A percentile compares a stretch with the other conserved stretches of the same genome.
phyloP scores from a whole-genome alignment of 1,140 invertebrate genomes.

The Chrysopa pallens region DNA sequence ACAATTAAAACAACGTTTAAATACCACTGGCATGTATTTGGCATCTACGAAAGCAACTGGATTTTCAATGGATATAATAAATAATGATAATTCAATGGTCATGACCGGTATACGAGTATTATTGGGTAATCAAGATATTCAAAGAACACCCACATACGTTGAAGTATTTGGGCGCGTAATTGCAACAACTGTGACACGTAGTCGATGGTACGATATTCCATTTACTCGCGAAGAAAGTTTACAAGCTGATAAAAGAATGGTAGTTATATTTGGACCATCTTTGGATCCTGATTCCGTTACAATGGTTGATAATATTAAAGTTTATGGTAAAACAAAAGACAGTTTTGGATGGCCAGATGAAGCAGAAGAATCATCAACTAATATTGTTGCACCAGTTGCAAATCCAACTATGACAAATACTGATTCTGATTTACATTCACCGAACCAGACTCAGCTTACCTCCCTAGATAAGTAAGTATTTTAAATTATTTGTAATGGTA shows the following conservation, averaged over 20 bases:
- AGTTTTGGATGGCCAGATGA: slow-evolving; percentile 95
- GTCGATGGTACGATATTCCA: slow-evolving; percentile 90
- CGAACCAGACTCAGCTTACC: slow-evolving; percentile 24
- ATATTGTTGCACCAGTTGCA: slow-evolving; percentile 28
- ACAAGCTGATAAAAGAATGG: slow-evolving; percentile 80
- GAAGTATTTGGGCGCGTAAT: slow-evolving; percentile 75
- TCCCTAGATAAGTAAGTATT: slow-evolving; percentile 30
- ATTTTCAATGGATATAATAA: slow-evolving; percentile 76
- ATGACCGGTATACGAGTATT: slow-evolving; percentile 75
- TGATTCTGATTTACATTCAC: slow-evolving; percentile 22
- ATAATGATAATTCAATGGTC: slow-evolving; percentile 72
- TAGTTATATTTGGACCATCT: slow-evolving; percentile 79
- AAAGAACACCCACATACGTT: slow-evolving; percentile 65
- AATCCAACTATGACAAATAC: slow-evolving; percentile 17
- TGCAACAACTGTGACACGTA: slow-evolving; percentile 51
- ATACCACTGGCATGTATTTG: slow-evolving; percentile 78
- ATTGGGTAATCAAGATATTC: slow-evolving; percentile 71
- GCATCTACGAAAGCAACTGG: slow-evolving; percentile 75
- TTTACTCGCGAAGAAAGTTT: slow-evolving; percentile 87
- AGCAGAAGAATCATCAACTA: slow-evolving; percentile 58
- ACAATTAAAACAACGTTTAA: slow-evolving; percentile 87
- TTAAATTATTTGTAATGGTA: too few relatives aligned
- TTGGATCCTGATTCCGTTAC: slow-evolving; percentile 76
- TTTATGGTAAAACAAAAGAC: slow-evolving; percentile 92
- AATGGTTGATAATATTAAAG: slow-evolving; percentile 85